Evolutionary conservation across 2,888 invertebrate species (phyloP), one percentile per base, ranked within the genome.

Genomic region (Disparrhopalites patrizii): DNA sequence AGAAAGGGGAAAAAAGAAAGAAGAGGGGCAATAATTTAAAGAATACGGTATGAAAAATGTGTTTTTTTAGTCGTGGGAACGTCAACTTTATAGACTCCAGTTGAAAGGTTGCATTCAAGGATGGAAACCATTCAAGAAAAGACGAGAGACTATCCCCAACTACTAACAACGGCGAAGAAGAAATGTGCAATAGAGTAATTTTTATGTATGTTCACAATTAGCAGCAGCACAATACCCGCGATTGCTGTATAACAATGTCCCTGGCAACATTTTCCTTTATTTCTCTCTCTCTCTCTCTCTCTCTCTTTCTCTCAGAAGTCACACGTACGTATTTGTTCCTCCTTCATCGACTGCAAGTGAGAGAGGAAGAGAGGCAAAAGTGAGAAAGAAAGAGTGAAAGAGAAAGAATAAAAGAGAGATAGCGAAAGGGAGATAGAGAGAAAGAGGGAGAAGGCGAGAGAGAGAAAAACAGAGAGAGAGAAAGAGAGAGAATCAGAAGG

Each of bases 41-140:
- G 10, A 47, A 43, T 23, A 47, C 20, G 25, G 47, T 43, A 8
- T 47, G 47, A 47, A 47, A 47, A 47, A 47, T 8, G 56, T 56
- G n/a, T 18, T 52, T 55, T 55, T 55, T 55, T 55, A 31, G 55
- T 31, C 31, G 56, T 56, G 56, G 56, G 56, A 56, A 56, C 56
- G 15, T 56, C 36, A 38, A 36, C 27, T 56, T 56, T 56, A 56
- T 56, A 56, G 56, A 56, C 56, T 36, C 38, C 36, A 56, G 56
- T 38, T 56, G 56, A 56, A 56, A 56, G 36, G 56, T 56, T 56
- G 56, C 31, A 56, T 56, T 56, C 33, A 38, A 56, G 23, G 30
- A 36, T 13, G 56, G 56, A 36, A 36, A 33, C 36, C 56, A 56
- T 38, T 56, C n/a, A 56, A 55, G 18, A 55, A n/a, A 33, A 38